These are phyloP conservation scores for Ondatra zibethicus DNA, from an alignment of 2,113 vertebrate species.

Conservation along the genomic window DNA sequence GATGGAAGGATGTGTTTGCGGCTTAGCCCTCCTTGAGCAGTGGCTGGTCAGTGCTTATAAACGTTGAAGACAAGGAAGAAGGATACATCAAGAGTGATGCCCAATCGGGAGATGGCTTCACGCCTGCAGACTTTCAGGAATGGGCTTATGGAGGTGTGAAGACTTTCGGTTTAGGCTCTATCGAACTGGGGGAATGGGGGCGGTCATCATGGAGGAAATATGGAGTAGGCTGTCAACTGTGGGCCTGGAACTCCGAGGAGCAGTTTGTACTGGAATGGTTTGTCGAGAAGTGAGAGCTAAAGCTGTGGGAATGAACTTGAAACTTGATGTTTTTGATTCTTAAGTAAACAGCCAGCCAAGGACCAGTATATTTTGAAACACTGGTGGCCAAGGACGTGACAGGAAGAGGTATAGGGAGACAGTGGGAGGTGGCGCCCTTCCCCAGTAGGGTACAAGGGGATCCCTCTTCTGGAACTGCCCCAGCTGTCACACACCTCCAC, in stretches of 20 bases:
- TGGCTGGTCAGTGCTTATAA: not conserved
- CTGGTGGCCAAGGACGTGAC: conserved; percentile 62
- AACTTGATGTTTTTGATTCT: conserved; percentile 74
- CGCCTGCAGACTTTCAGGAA: not conserved
- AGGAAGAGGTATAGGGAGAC: conserved; percentile 67
- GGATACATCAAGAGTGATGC: not conserved
- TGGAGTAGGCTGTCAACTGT: not conserved
- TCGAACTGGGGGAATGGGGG: not conserved
- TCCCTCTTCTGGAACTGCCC: conserved; percentile 51
- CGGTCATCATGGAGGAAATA: not conserved
- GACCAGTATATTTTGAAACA: conserved; percentile 72
- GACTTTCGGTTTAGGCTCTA: not conserved
- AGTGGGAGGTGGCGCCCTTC: conserved; percentile 37
- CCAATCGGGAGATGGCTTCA: not conserved
- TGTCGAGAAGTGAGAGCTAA: conserved; percentile 32
- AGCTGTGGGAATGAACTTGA: conserved; percentile 69
- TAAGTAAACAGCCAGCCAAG: conserved; percentile 68
- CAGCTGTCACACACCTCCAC: conserved; percentile 47
- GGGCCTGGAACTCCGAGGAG: conserved; percentile 24
- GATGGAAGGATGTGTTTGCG: not conserved
- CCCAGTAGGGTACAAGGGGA: conserved; percentile 12
- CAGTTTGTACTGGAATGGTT: conserved; percentile 70
- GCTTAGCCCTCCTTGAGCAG: not conserved
- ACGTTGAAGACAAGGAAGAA: not conserved
- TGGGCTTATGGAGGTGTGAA: not conserved